Conservation (phyloP, 2,113 vertebrate species). For the Mola mola region DNA sequence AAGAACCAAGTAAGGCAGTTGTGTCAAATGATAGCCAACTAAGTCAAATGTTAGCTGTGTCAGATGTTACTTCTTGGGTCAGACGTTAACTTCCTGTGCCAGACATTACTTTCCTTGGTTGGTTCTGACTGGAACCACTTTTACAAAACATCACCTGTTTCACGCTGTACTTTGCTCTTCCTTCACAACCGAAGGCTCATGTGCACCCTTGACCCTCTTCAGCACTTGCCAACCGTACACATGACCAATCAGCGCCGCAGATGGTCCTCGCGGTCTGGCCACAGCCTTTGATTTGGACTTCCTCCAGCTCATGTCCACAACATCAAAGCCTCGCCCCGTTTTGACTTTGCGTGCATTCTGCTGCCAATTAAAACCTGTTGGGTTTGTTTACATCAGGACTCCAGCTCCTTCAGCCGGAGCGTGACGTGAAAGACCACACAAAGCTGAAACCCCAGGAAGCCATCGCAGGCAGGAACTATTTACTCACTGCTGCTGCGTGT, state of each 20-base stretch:
- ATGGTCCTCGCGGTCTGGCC: conserved; percentile 12
- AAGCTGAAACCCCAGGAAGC: not conserved
- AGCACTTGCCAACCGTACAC: not conserved
- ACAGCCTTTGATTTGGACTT: conserved; percentile 22
- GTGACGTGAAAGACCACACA: conserved; percentile 25
- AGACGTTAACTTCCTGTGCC: no score
- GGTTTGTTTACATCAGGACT: conserved; percentile 28
- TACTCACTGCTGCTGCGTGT: no score
- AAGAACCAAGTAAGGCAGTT: no score
- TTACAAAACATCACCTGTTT: no score
- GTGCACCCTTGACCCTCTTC: not conserved
- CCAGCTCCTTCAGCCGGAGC: not conserved
- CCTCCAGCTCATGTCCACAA: conserved; percentile 9
- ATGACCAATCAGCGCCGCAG: not conserved
- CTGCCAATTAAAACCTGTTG: conserved; percentile 47
- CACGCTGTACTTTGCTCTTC: no score
- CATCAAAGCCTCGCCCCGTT: conserved; percentile 29
- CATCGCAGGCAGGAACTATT: no score
- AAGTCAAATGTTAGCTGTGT: no score
- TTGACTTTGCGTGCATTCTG: conserved; percentile 27
- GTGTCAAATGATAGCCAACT: no score
- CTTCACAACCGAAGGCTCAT: no score
- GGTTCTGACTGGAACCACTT: no score
- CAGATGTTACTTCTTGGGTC: no score
- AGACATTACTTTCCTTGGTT: no score